phyloP scores from a whole-genome alignment of 2,797 vertebrate genomes.

The Coendou prehensilis region DNA sequence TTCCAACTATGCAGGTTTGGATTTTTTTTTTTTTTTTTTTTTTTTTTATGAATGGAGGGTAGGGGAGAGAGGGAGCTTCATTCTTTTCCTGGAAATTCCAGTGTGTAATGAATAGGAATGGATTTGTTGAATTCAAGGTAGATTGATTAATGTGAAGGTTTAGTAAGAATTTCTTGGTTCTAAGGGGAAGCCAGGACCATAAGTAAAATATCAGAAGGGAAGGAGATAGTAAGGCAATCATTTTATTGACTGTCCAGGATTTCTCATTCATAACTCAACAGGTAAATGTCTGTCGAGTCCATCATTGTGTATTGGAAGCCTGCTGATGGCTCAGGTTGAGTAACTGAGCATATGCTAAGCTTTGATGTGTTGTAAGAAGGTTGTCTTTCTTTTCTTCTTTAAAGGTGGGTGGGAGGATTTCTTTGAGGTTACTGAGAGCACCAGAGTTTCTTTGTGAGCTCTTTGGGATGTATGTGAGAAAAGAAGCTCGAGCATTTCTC shows the following conservation, averaged over 20 bases:
- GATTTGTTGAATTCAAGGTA: background rate
- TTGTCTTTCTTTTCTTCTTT: slow-evolving; percentile 54
- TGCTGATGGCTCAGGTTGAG: background rate
- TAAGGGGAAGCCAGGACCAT: background rate
- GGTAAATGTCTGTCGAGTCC: background rate
- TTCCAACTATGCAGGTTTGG: background rate
- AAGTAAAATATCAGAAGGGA: background rate
- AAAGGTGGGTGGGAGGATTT: background rate
- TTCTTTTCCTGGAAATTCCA: background rate
- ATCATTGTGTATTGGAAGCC: background rate
- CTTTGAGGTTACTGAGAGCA: slow-evolving; percentile 41
- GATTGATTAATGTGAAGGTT: background rate
- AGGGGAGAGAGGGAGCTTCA: background rate
- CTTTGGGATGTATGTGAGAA: slow-evolving; percentile 19
- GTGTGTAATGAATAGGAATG: background rate
- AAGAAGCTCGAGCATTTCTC: slow-evolving; percentile 11
- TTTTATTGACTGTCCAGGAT: background rate
- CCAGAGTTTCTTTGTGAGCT: slow-evolving; percentile 45
- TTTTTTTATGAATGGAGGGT: background rate
- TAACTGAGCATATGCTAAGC: background rate
- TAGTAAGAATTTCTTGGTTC: slow-evolving; percentile 21
- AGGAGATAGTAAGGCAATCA: background rate
- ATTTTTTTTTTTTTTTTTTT: background rate
- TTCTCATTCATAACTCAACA: slow-evolving; percentile 21
- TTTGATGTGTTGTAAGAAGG: slow-evolving; percentile 27